Conservation (phyloP, 2,888 invertebrate genomes). For the Lasioglossum pauxillum region DNA sequence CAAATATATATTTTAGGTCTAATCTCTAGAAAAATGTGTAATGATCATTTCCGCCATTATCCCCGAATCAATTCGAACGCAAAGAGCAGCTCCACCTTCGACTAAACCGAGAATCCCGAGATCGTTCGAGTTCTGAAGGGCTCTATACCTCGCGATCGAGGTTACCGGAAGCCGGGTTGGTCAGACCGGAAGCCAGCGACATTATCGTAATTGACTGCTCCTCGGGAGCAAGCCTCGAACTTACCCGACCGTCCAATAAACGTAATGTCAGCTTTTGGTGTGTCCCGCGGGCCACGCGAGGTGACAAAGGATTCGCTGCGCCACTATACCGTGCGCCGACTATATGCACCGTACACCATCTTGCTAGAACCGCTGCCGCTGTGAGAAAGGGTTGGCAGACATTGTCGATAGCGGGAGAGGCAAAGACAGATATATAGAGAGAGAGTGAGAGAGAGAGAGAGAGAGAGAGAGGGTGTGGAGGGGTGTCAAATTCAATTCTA, state of each 20-base stretch:
- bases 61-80: not conserved
- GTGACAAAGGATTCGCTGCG: conserved; percentile 45
- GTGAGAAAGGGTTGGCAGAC: not conserved
- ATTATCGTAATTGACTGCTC: conserved; percentile 12
- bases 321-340: not conserved
- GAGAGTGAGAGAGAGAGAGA: not conserved
- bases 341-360: conserved; percentile 21
- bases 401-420: not conserved
- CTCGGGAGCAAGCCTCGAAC: conserved; percentile 13
- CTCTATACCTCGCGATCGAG: not conserved
- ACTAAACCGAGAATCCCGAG: not conserved
- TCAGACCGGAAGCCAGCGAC: not conserved
- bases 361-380: conserved; percentile 3
- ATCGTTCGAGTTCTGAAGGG: not conserved
- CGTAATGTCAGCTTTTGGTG: conserved; percentile 42
- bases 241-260: conserved; percentile 45
- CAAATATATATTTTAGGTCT: no score
- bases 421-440: not conserved
- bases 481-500: conserved; percentile 67
- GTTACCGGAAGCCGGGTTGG: not conserved
- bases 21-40: no score
- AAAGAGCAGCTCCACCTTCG: not conserved
- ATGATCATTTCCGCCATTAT: not conserved
- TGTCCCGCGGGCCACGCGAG: conserved; percentile 33
- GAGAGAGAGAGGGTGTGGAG: conserved; percentile 33